Conservation (phyloP, 2,888 invertebrate genomes). For the Gari tellinella region DNA sequence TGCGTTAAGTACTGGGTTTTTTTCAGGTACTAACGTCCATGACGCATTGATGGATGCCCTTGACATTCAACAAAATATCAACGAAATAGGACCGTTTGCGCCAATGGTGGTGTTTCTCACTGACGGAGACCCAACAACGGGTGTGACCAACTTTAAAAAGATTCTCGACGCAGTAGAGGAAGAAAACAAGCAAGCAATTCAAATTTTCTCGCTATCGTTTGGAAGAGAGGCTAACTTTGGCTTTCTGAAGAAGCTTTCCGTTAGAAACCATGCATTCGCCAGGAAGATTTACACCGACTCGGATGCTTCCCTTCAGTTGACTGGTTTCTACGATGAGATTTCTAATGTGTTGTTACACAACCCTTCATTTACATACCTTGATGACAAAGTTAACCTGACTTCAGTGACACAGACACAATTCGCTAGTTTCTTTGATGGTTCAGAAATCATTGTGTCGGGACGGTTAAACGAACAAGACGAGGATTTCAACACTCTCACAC, state of each 20-base stretch:
- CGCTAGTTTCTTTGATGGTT: constrained; percentile 70
- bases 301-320: constrained; percentile 89
- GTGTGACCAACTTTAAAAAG: constrained; percentile 74
- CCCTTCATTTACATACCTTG: constrained; percentile 84
- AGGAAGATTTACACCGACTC: constrained; percentile 90
- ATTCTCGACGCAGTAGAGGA: constrained; percentile 75
- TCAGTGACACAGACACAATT: constrained; percentile 67
- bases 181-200: constrained; percentile 59
- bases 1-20: neutral
- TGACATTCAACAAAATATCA: constrained; percentile 48
- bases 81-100: constrained; percentile 38
- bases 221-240: constrained; percentile 89
- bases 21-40: constrained; percentile 74
- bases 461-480: constrained; percentile 49
- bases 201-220: constrained; percentile 89
- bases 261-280: constrained; percentile 89
- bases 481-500: constrained; percentile 50
- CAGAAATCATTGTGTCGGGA: constrained; percentile 74
- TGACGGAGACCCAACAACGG: constrained; percentile 85
- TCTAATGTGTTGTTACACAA: constrained; percentile 89
- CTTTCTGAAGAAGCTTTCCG: constrained; percentile 88
- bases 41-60: constrained; percentile 67
- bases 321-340: constrained; percentile 88
- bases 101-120: constrained; percentile 84
- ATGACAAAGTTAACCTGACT: constrained; percentile 61